Evolutionary conservation across 2,113 vertebrate genomes (phyloP).

Genomic region (Ptychochromis oligacanthus): DNA sequence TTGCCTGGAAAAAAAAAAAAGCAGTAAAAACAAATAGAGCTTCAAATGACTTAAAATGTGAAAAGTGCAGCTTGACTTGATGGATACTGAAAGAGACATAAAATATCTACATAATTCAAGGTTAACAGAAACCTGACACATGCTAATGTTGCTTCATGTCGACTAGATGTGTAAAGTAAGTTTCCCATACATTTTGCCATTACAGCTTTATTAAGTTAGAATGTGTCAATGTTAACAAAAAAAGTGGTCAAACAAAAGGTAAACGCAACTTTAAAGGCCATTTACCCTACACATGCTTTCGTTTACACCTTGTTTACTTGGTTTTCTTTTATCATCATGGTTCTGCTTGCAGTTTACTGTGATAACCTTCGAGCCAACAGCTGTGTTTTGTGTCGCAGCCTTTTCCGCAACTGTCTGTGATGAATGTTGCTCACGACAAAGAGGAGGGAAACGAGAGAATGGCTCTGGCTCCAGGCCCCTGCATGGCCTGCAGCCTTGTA

Average conservation of each 20-base stretch:
- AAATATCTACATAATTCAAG: too few species aligned
- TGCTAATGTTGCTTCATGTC: too few species aligned
- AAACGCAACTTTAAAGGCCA: not conserved
- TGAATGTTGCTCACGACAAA: not conserved
- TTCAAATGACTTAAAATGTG: too few species aligned
- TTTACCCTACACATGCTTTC: not conserved
- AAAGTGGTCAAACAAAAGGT: too few species aligned
- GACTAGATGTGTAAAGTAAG: not conserved
- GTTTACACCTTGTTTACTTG: not conserved
- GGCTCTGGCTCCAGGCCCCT: constrained; percentile 47
- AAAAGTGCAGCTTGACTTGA: too few species aligned
- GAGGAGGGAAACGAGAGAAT: not conserved
- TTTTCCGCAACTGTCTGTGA: constrained; percentile 39
- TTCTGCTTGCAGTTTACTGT: not conserved
- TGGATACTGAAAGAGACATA: too few species aligned
- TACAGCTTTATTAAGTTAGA: not conserved
- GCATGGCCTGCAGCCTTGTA: constrained; percentile 35
- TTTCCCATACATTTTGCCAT: not conserved
- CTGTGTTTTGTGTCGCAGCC: constrained; percentile 53
- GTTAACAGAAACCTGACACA: too few species aligned
- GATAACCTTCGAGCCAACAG: not conserved
- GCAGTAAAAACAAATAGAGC: too few species aligned
- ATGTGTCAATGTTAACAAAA: not conserved
- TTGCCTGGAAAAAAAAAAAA: too few species aligned
- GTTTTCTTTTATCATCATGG: not conserved